Evolutionary conservation across 2,113 vertebrate species (phyloP), one percentile per base, ranked within the genome.

Genomic region (Isichthys henryi): DNA sequence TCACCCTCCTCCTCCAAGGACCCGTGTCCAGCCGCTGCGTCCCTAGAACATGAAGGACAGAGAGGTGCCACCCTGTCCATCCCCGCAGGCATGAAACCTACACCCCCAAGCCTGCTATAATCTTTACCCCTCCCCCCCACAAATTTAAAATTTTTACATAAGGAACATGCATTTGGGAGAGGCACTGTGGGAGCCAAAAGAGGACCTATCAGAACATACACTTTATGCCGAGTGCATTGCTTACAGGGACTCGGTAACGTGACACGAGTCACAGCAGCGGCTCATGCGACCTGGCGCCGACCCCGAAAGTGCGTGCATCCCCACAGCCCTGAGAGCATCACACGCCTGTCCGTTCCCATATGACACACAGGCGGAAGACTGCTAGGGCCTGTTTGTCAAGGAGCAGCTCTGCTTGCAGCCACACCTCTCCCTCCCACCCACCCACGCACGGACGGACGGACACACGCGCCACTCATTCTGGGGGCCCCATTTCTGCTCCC

Each of bases 401-500:
- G 27, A 83, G 45, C 35, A 0, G 19, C 80, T 17, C 21, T 0
- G 35, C 80, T 23, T 9, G 5, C 15, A 8, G 35, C n/a, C 46
- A 21, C 48, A 2, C n/a, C 92, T 93, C 94, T 93, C 95, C 95
- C 96, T 94, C 93, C 95, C 94, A 94, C 95, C 66, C 66, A 5
- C 96, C 96, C 95, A 39, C 39, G 39, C 39, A 39, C 39, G 39
- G 39, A 39, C n/a, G n/a, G n/a, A 95, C 95, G 93, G 95, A 96
- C 96, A 96, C 74, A 21, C 31, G 74, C 96, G 10, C 96, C 96
- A 96, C 96, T 95, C 96, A 96, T 95, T 94, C 93, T 94, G 95
- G 95, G 96, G 96, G 96, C 96, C 95, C 95, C 95, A 96, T 96
- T 96, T 23, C 23, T 10, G 58, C 96, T 96, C 96, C 96, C 96